phyloP scores from a whole-genome alignment of 2,888 invertebrate species.

The Mythimna lalbum region DNA sequence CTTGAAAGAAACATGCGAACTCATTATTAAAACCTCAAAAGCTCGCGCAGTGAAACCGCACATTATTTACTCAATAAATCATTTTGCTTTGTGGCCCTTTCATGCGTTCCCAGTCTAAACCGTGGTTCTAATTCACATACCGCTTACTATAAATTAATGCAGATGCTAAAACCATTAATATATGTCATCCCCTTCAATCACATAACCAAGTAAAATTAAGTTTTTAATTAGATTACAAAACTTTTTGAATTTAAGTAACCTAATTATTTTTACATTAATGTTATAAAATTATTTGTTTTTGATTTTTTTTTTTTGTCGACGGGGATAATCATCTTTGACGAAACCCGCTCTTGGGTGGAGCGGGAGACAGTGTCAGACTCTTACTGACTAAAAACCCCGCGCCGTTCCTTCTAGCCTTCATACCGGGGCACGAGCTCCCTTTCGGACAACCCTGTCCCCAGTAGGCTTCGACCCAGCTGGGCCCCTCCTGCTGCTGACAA shows the following conservation, averaged over 20 bases:
- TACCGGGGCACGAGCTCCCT: too few species aligned
- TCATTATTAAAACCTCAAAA: conserved; percentile 18
- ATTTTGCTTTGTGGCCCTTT: conserved; percentile 58
- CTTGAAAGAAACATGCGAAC: conserved; percentile 21
- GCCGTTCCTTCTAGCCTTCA: too few species aligned
- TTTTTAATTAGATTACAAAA: conserved; percentile 35
- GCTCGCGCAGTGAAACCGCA: conserved; percentile 47
- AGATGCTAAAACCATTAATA: conserved; percentile 49
- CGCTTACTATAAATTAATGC: conserved; percentile 39
- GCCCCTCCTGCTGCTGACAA: too few species aligned
- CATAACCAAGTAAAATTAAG: conserved; percentile 23
- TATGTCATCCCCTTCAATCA: conserved; percentile 44
- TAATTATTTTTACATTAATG: conserved; percentile 37
- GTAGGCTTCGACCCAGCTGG: too few species aligned
- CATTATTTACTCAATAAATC: conserved; percentile 59
- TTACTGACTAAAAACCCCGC: too few species aligned
- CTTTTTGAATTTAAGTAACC: conserved; percentile 33
- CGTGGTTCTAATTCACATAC: conserved; percentile 55
- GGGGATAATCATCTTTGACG: too few species aligned
- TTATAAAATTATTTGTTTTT: background rate
- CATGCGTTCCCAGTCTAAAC: conserved; percentile 44
- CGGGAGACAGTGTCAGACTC: too few species aligned
- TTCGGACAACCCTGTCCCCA: too few species aligned
- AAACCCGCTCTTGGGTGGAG: too few species aligned
- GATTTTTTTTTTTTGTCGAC: too few species aligned